These are phyloP conservation scores for Uria aalge DNA, from an alignment of 2,113 vertebrate genomes.

Conservation along the genomic window DNA sequence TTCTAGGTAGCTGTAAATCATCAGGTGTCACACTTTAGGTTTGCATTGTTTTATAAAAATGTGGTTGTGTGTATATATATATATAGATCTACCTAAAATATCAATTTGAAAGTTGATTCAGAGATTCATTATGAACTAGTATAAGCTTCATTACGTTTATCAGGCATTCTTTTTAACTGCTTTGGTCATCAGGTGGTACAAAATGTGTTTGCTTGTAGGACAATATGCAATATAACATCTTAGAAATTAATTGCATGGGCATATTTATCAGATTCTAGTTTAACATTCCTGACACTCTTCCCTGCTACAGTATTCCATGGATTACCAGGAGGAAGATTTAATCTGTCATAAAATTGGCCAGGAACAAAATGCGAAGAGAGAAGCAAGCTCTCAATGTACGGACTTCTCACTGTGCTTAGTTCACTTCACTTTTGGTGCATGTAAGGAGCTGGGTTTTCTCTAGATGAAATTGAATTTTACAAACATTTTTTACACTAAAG, in stretches of 20 bases:
- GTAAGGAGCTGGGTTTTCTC: background rate
- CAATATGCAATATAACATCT: background rate
- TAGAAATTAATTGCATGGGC: background rate
- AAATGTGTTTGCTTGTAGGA: background rate
- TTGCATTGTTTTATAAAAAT: background rate
- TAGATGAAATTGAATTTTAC: background rate
- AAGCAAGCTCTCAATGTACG: background rate
- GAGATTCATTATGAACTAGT: background rate
- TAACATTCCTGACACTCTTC: background rate
- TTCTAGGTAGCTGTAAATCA: background rate
- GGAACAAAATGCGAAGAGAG: background rate
- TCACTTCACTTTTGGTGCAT: background rate
- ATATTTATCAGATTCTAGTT: background rate
- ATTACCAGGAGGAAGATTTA: background rate
- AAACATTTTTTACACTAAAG: background rate
- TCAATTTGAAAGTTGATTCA: background rate
- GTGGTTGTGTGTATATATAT: background rate
- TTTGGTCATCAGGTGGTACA: background rate
- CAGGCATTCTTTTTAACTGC: background rate
- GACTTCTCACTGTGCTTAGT: background rate
- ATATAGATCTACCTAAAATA: background rate
- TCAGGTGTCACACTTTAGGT: background rate
- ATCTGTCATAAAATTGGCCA: background rate
- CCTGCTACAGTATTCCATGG: background rate
- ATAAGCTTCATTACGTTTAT: background rate